phyloP scores from a whole-genome alignment of 2,113 vertebrate genomes.

The Meriones unguiculatus region DNA sequence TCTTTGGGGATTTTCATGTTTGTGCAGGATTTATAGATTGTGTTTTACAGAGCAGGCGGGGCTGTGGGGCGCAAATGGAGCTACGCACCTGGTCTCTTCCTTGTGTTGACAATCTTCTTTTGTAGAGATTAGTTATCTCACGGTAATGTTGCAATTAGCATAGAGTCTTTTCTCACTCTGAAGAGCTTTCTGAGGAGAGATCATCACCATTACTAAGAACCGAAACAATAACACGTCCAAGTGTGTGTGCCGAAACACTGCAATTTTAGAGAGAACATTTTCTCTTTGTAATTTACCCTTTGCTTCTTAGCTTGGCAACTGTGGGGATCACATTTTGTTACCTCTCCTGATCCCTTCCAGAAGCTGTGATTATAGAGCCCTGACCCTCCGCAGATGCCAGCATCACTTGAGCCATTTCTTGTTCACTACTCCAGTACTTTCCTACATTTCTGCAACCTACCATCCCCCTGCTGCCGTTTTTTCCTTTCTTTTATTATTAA shows the following conservation, averaged over 20 bases:
- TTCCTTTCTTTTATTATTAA: background rate
- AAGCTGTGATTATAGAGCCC: background rate
- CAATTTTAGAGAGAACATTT: background rate
- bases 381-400: fast-evolving
- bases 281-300: background rate
- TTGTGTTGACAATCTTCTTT: background rate
- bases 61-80: background rate
- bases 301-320: background rate
- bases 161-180: background rate
- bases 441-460: background rate
- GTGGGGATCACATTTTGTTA: background rate
- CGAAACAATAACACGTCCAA: background rate
- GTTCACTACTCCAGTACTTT: background rate
- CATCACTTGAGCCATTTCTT: background rate
- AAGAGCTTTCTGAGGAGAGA: constrained; percentile 15
- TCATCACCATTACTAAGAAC: background rate
- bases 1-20: background rate
- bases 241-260: background rate
- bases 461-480: background rate
- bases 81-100: background rate
- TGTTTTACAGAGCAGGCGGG: background rate
- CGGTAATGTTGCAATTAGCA: background rate
- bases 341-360: background rate
- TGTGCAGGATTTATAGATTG: fast-evolving
- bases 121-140: background rate